phyloP scores from a whole-genome alignment of 2,888 invertebrate genomes.

The Germaria angustata region DNA sequence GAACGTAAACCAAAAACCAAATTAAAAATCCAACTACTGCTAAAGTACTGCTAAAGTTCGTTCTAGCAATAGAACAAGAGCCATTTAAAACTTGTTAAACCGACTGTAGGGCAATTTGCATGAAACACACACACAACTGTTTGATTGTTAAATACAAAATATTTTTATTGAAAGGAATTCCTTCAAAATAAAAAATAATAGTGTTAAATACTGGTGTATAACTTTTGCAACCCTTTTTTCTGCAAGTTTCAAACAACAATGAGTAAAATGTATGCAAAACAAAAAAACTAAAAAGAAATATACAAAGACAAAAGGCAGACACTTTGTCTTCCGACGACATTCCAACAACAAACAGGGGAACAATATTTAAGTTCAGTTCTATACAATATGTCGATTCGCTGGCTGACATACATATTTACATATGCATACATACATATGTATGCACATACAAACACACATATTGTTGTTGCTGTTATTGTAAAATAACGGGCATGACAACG shows the following conservation, averaged over 20 bases:
- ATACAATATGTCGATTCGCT: constrained; percentile 3
- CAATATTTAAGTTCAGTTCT: constrained; percentile 28
- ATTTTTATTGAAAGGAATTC: constrained; percentile 13
- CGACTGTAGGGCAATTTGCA: no score
- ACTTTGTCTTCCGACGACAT: constrained; percentile 36
- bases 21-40: no score
- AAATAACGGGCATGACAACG: constrained; percentile 68
- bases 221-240: constrained; percentile 48
- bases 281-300: background rate
- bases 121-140: background rate
- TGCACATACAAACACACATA: background rate
- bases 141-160: constrained; percentile 20
- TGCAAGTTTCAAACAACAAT: background rate
- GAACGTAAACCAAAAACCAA: no score
- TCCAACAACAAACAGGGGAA: constrained; percentile 3
- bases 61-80: no score
- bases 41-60: no score
- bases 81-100: no score
- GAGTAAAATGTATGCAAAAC: background rate
- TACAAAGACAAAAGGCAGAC: constrained; percentile 35
- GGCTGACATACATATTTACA: constrained; percentile 16
- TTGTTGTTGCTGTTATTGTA: background rate
- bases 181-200: constrained; percentile 31
- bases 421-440: background rate
- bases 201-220: constrained; percentile 35